phyloP scores from a whole-genome alignment of 2,797 vertebrate genomes.

The Jordanella pulchra region DNA sequence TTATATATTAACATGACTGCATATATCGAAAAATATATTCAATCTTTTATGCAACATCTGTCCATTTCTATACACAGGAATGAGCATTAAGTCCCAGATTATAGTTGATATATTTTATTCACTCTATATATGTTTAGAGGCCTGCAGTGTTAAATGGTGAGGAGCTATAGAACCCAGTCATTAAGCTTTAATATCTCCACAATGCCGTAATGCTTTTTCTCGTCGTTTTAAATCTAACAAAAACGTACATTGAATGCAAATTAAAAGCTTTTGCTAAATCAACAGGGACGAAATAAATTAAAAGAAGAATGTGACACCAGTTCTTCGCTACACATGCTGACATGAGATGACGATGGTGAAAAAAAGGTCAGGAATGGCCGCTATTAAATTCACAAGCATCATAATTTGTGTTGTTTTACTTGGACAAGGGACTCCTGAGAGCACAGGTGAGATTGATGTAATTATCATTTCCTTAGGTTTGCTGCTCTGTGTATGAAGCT shows the following conservation, averaged over 20 bases:
- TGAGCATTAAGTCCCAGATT: background rate
- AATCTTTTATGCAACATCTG: background rate
- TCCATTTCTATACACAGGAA: background rate
- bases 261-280: slow-evolving; percentile 23
- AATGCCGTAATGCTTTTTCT: slow-evolving; percentile 69
- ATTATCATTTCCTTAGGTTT: background rate
- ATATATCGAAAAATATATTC: background rate
- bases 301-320: slow-evolving; percentile 57
- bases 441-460: slow-evolving; percentile 68
- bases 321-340: slow-evolving; percentile 43
- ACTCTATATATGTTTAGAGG: slow-evolving; percentile 12
- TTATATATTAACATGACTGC: background rate
- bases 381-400: slow-evolving; percentile 57
- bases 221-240: slow-evolving; percentile 18
- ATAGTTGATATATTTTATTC: slow-evolving; percentile 6
- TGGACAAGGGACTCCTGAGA: slow-evolving; percentile 56
- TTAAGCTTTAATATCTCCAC: slow-evolving; percentile 79
- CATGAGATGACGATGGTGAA: slow-evolving; percentile 66
- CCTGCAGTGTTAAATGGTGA: slow-evolving; percentile 61
- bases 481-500: background rate
- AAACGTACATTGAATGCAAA: slow-evolving; percentile 3
- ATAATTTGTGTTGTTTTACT: slow-evolving; percentile 70
- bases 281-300: slow-evolving; percentile 24
- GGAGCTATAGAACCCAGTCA: slow-evolving; percentile 68
- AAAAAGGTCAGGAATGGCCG: slow-evolving; percentile 66